Evolutionary conservation across 2,888 invertebrate species (phyloP), one percentile per base, ranked within the genome.

Genomic region (Eutolmus rufibarbis): DNA sequence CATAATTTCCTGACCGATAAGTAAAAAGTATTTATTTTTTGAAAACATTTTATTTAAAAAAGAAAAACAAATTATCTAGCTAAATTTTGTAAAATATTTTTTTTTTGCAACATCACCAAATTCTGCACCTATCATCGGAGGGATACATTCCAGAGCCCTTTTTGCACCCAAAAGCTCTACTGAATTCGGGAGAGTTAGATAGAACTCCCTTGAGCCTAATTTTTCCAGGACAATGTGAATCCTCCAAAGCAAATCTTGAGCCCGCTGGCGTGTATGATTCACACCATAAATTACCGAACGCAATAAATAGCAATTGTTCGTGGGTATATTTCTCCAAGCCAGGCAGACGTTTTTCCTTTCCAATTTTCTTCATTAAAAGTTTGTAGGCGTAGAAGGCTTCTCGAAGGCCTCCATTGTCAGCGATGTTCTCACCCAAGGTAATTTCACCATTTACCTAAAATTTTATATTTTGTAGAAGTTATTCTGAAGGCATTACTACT

Each of bases 271-370:
- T 95, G 89, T 94, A 94, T 43, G 95, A 94, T 91, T 97, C 97
- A 91, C 98, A 98, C 98, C 98, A 98, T 14, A 97, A 93, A 92
- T 97, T 97, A 56, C 96, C 97, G 92, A 95, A 97, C 0, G 96
- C 95, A 40, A 97, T 93, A 91, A 97, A 97, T 91, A 97, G 95
- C 88, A 97, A 92, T 91, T 97, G 97, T 74, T 96, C 95, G 79
- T 95, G 94, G 0, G 94, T 94, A 90, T 95, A 95, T 34, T 94
- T 91, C 89, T 96, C 95, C 90, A 97, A 95, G 1, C 97, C 97
- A 0, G 97, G 96, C 87, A 97, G 93, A 88, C 90, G 90, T 0
- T 93, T 92, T 90, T 97, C 97, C 0, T 93, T 93, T 0, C 95
- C 95, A 90, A 93, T 91, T 87, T 93, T 93, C 76, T 92, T 91